These are phyloP conservation scores for Pseudorhiza aurosa DNA, from an alignment of 30 jellyfish, hydroid and myxozoan genomes.

Conservation along the genomic window DNA sequence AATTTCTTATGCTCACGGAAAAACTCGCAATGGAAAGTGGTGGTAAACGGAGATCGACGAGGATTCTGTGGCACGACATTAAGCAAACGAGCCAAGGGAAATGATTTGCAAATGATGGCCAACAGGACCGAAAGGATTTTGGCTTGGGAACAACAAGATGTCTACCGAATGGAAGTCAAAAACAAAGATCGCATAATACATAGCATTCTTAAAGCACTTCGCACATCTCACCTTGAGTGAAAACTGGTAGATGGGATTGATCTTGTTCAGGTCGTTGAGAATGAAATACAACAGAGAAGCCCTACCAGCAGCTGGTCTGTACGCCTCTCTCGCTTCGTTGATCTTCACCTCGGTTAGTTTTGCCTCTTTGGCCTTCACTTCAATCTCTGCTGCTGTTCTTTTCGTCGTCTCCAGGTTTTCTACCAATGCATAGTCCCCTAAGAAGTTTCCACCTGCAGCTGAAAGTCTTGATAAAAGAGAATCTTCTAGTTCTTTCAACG, in stretches of 20 bases:
- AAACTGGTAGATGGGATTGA: constrained; percentile 95
- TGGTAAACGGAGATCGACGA: no score
- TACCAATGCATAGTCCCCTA: constrained; percentile 97
- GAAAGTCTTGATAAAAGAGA: constrained; percentile 95
- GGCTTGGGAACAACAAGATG: no score
- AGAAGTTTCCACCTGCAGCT: constrained; percentile 99
- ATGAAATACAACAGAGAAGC: constrained; percentile 95
- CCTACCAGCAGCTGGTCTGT: constrained; percentile 99
- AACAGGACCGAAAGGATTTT: no score
- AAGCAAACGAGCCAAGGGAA: no score
- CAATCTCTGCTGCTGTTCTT: constrained; percentile 99
- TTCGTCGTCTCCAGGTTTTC: constrained; percentile 98
- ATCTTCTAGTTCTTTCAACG: constrained; percentile 96
- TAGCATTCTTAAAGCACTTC: not conserved
- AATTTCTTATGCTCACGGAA: no score
- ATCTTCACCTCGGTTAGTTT: constrained; percentile 92
- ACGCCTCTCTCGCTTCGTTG: constrained; percentile 97
- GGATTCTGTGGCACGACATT: no score
- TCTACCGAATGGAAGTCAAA: no score
- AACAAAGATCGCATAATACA: no score
- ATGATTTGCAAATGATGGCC: no score
- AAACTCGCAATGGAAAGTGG: no score
- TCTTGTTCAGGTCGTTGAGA: constrained; percentile 93
- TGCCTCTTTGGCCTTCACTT: constrained; percentile 96
- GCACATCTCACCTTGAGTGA: constrained; percentile 82